Conservation (phyloP, 1,140 invertebrate species). For the Pseudoatta argentina region DNA sequence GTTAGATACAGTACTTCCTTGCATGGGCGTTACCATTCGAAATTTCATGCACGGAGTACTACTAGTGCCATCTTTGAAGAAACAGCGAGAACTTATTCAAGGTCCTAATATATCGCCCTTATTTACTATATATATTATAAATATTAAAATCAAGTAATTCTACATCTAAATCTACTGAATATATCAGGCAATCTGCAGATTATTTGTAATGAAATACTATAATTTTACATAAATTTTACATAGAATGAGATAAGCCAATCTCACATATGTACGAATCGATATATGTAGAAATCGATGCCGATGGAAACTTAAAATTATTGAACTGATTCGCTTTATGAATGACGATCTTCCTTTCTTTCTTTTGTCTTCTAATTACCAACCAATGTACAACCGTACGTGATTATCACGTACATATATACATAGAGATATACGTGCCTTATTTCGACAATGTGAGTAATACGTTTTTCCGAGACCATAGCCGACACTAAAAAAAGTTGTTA, state of each 20-base stretch:
- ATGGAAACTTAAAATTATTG: no score
- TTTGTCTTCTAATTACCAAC: no score
- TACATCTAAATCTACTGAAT: neutral
- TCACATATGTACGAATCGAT: neutral
- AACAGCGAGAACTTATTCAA: no score
- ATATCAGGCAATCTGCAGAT: neutral
- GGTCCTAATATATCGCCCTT: neutral
- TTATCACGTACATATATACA: no score
- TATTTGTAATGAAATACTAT: neutral
- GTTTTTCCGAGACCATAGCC: neutral
- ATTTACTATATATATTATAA: neutral
- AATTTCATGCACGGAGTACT: no score
- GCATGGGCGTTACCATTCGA: no score
- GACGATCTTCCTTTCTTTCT: no score
- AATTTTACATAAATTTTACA: neutral
- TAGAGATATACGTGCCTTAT: neutral
- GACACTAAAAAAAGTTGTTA: neutral
- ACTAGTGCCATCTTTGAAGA: no score
- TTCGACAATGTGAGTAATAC: neutral
- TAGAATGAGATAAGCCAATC: neutral
- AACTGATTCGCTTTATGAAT: no score
- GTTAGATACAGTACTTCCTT: no score
- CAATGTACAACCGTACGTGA: no score
- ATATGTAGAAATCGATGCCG: neutral
- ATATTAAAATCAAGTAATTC: constrained; percentile 30